Percentiles rank a stretch among this genome's conserved stretches.
phyloP scores from a whole-genome alignment of 2,113 vertebrate genomes.

The Bubalus kerabau region DNA sequence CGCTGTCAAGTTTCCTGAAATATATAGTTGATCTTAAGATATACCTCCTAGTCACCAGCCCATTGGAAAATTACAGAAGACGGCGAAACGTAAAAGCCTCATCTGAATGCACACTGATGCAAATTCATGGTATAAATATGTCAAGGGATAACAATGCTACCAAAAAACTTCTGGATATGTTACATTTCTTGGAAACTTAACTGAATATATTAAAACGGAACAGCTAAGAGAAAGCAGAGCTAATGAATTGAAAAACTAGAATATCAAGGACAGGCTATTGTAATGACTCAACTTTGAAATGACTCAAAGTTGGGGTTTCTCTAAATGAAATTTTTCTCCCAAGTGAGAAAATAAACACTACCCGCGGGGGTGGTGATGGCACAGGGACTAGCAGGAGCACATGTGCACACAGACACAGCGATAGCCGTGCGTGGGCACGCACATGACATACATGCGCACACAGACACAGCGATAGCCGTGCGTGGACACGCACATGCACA shows the following conservation, averaged over 20 bases:
- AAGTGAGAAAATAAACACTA: not conserved
- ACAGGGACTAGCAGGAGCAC: not conserved
- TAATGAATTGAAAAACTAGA: not conserved
- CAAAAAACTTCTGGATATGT: not conserved
- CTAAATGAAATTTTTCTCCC: not conserved
- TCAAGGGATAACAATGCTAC: not conserved
- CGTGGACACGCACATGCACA: too few relatives aligned
- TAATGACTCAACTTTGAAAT: not conserved
- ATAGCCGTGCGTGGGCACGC: rapidly evolving
- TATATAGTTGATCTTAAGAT: not conserved
- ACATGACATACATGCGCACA: not conserved
- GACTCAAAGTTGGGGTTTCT: not conserved
- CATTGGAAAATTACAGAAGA: not conserved
- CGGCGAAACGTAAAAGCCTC: not conserved
- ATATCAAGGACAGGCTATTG: not conserved
- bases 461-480: too few relatives aligned
- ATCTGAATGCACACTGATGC: not conserved
- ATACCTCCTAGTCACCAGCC: not conserved
- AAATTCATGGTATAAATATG: not conserved
- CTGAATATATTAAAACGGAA: not conserved
- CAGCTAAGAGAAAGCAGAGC: not conserved
- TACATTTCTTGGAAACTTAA: not conserved
- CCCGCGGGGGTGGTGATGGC: not conserved
- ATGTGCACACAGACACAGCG: not conserved
- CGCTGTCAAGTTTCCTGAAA: not conserved